These are phyloP conservation scores for Cebus imitator DNA, from an alignment of 2,113 vertebrate species.

Conservation along the genomic window DNA sequence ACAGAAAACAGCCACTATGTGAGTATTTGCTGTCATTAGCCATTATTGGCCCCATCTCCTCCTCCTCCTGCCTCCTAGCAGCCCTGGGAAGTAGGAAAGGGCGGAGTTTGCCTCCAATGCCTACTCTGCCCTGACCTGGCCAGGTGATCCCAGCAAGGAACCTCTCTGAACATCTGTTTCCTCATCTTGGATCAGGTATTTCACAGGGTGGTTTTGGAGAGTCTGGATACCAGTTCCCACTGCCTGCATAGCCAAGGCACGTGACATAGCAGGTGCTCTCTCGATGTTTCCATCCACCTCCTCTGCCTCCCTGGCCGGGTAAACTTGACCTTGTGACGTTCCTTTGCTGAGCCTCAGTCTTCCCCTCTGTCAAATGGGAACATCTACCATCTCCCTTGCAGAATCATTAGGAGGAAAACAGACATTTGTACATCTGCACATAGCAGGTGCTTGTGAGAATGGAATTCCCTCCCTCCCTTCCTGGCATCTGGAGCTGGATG, in stretches of 20 bases:
- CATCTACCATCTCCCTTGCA: constrained; percentile 71
- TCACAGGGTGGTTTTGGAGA: background rate
- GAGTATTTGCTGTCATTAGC: background rate
- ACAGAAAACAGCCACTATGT: background rate
- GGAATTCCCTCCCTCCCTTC: background rate
- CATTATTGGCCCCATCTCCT: background rate
- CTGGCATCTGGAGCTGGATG: fast-evolving
- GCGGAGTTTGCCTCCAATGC: background rate
- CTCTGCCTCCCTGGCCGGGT: background rate
- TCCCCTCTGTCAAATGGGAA: background rate
- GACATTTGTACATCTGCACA: constrained; percentile 72
- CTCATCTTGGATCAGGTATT: background rate
- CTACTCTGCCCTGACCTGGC: background rate
- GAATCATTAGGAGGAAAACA: constrained; percentile 83
- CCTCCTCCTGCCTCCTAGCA: background rate
- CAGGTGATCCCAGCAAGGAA: background rate
- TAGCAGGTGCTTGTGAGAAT: constrained; percentile 73
- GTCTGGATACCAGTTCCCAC: background rate
- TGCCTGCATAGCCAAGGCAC: background rate
- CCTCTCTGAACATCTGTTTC: background rate
- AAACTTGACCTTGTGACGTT: background rate
- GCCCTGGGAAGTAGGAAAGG: background rate
- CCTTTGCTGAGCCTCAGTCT: background rate
- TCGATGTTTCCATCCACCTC: fast-evolving
- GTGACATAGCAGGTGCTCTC: background rate